Conservation (phyloP, 2,888 invertebrate genomes). For the Hirtodrosophila confusa region DNA sequence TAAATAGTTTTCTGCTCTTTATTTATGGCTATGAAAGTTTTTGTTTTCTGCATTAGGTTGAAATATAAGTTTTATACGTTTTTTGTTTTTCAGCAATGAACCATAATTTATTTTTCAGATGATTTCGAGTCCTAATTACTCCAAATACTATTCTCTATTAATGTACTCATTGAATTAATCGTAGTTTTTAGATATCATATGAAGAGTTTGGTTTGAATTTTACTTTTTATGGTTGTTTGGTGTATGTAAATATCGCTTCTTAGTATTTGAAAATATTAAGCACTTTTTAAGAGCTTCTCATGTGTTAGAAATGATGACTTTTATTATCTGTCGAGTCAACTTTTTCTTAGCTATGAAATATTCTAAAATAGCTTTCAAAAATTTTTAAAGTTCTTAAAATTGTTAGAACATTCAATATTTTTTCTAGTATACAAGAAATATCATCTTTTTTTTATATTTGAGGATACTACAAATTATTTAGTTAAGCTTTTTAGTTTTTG, state of each 20-base stretch:
- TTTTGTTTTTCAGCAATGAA: slow-evolving; percentile 31
- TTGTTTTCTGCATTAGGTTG: slow-evolving; percentile 34
- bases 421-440: slow-evolving; percentile 1
- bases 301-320: slow-evolving; percentile 10
- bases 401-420: not conserved
- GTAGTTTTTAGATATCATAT: slow-evolving; percentile 31
- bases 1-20: slow-evolving; percentile 59
- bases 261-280: slow-evolving; percentile 33
- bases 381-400: slow-evolving; percentile 10
- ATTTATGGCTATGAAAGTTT: slow-evolving; percentile 32
- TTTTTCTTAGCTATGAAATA: too few relatives aligned
- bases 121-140: slow-evolving; percentile 59
- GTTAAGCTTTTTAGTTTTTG: slow-evolving; percentile 31
- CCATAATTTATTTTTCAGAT: slow-evolving; percentile 26
- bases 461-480: slow-evolving; percentile 27
- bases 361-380: slow-evolving; percentile 8
- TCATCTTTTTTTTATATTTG: slow-evolving; percentile 2
- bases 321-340: slow-evolving; percentile 13
- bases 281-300: slow-evolving; percentile 17
- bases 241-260: slow-evolving; percentile 36
- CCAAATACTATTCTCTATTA: slow-evolving; percentile 56
- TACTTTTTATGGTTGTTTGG: slow-evolving; percentile 35
- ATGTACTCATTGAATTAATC: slow-evolving; percentile 39
- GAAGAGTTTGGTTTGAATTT: slow-evolving; percentile 47
- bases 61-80: slow-evolving; percentile 36